Conservation (phyloP, 2,797 vertebrate species). For the Trachurus trachurus region DNA sequence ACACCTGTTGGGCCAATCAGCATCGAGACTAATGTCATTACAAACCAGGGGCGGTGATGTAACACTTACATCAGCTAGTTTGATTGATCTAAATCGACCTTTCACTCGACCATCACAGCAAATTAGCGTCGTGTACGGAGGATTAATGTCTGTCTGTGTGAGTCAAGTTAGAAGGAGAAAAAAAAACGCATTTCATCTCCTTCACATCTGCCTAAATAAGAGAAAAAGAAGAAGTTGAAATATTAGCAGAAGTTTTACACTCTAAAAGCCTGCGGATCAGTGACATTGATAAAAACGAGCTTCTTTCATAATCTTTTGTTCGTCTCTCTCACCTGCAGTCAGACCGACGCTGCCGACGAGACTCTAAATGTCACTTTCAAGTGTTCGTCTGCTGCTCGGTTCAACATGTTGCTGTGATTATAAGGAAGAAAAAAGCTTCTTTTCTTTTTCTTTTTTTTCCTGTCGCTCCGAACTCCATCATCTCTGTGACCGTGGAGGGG, state of each 20-base stretch:
- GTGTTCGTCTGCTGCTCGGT: conserved; percentile 32
- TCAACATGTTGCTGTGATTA: conserved; percentile 41
- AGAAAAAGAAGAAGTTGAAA: not conserved
- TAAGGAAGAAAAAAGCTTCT: not conserved
- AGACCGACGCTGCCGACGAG: not conserved
- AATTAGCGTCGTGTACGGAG: not conserved
- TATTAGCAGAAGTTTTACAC: not conserved
- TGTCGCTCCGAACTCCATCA: conserved; percentile 30
- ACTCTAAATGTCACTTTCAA: conserved; percentile 51
- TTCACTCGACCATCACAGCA: conserved; percentile 21
- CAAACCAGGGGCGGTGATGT: not conserved
- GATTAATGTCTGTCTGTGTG: not conserved
- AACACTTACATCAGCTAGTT: conserved; percentile 8
- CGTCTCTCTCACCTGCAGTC: not conserved
- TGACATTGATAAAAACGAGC: not conserved
- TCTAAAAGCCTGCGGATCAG: not conserved
- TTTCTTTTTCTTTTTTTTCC: not conserved
- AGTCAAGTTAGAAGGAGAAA: conserved; percentile 5
- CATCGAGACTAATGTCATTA: not conserved
- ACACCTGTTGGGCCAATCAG: not conserved
- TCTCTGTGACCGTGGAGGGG: conserved; percentile 21
- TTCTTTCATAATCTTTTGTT: conserved; percentile 2
- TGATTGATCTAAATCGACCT: conserved; percentile 32
- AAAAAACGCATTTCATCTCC: conserved; percentile 36
- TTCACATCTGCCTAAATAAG: not conserved